Conservation (phyloP, 30 jellyfish, hydroid and myxozoan genomes). For the Cassiopea xamachana region DNA sequence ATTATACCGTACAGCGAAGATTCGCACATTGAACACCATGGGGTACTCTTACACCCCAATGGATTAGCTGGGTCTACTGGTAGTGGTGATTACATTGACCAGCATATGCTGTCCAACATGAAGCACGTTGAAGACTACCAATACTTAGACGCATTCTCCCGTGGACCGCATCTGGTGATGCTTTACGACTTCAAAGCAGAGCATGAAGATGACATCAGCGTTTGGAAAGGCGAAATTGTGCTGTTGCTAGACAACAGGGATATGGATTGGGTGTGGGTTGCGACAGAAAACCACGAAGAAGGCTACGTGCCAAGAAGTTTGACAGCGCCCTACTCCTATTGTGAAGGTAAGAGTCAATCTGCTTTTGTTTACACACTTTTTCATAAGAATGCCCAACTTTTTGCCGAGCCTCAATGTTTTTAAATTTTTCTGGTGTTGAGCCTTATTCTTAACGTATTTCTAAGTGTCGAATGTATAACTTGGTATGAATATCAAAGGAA, state of each 20-base stretch:
- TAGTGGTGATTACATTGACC: neutral
- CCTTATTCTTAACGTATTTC: too few relatives aligned
- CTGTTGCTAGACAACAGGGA: conserved; percentile 79
- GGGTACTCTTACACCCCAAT: neutral
- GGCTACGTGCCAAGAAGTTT: conserved; percentile 88
- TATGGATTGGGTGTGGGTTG: conserved; percentile 86
- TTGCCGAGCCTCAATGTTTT: too few relatives aligned
- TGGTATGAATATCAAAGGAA: too few relatives aligned
- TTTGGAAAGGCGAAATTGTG: conserved; percentile 71
- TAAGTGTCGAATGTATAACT: too few relatives aligned
- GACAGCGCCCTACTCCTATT: conserved; percentile 64
- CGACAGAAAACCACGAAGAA: conserved; percentile 67
- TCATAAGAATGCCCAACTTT: too few relatives aligned
- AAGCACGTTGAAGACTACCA: conserved; percentile 1
- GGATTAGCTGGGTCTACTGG: neutral
- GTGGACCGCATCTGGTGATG: conserved; percentile 65
- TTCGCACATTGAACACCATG: neutral
- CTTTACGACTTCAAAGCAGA: conserved; percentile 64
- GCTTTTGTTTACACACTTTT: too few relatives aligned
- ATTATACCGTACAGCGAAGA: neutral
- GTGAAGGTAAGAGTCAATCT: conserved; percentile 34
- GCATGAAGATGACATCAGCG: conserved; percentile 73
- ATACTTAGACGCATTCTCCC: conserved; percentile 21
- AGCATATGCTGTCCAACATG: conserved; percentile 12
- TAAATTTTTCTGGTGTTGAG: too few relatives aligned